These are phyloP conservation scores for Montipora sp. DNA, from an alignment of 64 coral and sea anemone species.

Conservation along the genomic window DNA sequence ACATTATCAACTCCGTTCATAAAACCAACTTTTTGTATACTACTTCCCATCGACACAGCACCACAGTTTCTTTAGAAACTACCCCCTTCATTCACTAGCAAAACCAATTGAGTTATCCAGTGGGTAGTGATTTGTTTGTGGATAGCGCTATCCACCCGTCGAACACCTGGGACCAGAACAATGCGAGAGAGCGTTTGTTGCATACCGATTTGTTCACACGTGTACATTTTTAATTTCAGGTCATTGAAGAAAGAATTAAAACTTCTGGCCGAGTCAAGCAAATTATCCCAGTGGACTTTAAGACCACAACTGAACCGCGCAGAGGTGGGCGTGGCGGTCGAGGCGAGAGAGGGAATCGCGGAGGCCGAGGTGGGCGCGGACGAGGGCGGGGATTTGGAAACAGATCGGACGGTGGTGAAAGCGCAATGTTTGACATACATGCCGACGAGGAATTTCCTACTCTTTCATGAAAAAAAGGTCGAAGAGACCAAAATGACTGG, in stretches of 20 bases:
- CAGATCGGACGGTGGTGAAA: constrained; percentile 15
- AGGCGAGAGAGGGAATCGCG: constrained; percentile 48
- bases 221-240: not conserved
- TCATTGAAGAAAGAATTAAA: constrained; percentile 90
- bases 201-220: too few relatives aligned
- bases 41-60: too few relatives aligned
- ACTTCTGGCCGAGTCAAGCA: constrained; percentile 95
- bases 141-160: too few relatives aligned
- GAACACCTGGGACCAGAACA: too few relatives aligned
- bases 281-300: constrained; percentile 78
- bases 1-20: too few relatives aligned
- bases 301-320: constrained; percentile 32
- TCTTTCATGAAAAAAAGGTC: constrained; percentile 41
- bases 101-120: too few relatives aligned
- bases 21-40: too few relatives aligned
- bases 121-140: too few relatives aligned
- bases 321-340: constrained; percentile 71
- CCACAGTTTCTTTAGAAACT: too few relatives aligned
- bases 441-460: constrained; percentile 86
- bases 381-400: constrained; percentile 64
- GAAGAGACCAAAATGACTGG: not conserved
- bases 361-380: constrained; percentile 72
- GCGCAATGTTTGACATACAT: constrained; percentile 78
- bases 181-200: too few relatives aligned
- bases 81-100: too few relatives aligned